Conservation (phyloP, 2,797 vertebrate genomes). For the Mormyrops boulengeri region DNA sequence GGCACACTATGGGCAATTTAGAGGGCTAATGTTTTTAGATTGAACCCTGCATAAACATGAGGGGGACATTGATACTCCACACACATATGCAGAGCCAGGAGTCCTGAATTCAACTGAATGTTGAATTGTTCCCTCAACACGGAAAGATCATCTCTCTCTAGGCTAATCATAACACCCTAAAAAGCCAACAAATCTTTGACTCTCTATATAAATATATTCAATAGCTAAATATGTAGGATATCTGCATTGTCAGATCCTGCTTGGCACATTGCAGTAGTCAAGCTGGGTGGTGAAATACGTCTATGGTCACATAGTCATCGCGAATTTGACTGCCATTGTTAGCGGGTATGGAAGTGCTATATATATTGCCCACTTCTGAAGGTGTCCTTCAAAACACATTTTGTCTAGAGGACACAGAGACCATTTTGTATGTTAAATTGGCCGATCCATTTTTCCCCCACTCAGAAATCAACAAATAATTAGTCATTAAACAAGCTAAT, state of each 20-base stretch:
- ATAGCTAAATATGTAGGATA: background rate
- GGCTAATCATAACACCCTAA: background rate
- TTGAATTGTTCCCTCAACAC: background rate
- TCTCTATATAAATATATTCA: background rate
- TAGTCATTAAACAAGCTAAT: slow-evolving; percentile 5
- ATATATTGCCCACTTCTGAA: background rate
- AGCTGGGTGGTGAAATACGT: background rate
- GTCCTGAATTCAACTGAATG: background rate
- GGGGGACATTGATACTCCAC: background rate
- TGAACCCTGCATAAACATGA: background rate
- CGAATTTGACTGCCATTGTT: background rate
- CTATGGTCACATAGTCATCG: background rate
- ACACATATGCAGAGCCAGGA: background rate
- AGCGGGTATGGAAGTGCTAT: background rate
- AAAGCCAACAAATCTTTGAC: background rate
- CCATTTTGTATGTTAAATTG: background rate
- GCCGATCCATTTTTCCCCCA: background rate
- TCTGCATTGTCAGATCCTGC: background rate
- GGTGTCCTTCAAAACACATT: background rate
- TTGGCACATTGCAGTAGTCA: background rate
- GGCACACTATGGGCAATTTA: background rate
- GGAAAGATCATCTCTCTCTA: background rate
- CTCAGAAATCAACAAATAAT: slow-evolving; percentile 5
- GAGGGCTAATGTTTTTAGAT: background rate
- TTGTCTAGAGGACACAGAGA: background rate